Evolutionary conservation across 2,113 vertebrate genomes (phyloP).

Genomic region (Stegostoma tigrinum): DNA sequence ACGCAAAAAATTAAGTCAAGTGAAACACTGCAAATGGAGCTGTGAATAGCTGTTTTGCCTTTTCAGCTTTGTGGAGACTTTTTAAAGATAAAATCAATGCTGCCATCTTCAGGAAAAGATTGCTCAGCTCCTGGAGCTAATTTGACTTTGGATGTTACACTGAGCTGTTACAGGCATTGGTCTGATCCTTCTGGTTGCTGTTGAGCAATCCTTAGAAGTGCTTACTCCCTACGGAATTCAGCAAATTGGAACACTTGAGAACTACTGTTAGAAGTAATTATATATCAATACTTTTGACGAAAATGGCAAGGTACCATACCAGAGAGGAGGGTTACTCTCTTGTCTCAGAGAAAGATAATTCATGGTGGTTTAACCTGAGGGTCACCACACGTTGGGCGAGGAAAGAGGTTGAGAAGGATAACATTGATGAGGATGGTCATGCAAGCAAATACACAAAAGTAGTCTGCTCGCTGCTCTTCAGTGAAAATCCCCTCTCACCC

Average conservation of each 20-base stretch:
- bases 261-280: not conserved
- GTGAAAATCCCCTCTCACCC: no score
- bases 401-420: no score
- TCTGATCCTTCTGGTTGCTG: not conserved
- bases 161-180: not conserved
- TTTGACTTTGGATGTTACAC: not conserved
- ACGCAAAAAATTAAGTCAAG: not conserved
- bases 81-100: conserved; percentile 3
- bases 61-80: no score
- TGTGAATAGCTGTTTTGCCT: no score
- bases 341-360: no score
- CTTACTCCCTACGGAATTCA: not conserved
- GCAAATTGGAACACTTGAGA: not conserved
- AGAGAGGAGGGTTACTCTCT: no score
- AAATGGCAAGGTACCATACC: not conserved
- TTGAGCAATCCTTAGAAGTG: not conserved
- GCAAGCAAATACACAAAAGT: no score
- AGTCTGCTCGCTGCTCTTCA: no score
- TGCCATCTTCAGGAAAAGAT: conserved; percentile 19
- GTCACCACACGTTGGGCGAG: no score
- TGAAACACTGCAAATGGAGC: not conserved
- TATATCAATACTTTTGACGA: not conserved
- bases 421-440: no score
- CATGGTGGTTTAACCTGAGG: no score
- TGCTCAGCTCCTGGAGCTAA: not conserved